These are phyloP conservation scores for Micrasema longulum DNA, from an alignment of 1,140 invertebrate genomes.

Conservation along the genomic window DNA sequence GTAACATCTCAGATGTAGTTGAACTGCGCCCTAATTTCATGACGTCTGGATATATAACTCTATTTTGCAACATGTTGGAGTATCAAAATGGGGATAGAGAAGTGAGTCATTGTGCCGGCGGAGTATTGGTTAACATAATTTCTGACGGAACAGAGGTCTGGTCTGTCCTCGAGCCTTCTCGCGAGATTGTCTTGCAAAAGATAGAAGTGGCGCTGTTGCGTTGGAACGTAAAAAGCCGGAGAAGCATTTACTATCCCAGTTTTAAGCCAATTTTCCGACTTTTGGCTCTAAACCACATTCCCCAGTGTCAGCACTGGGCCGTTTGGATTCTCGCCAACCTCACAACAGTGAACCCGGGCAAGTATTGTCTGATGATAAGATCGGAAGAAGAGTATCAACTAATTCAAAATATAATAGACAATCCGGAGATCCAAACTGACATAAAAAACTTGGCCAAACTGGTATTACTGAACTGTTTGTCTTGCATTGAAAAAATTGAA, in stretches of 20 bases:
- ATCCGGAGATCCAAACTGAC: no score
- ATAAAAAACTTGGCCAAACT: no score
- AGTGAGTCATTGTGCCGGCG: slow-evolving; percentile 96
- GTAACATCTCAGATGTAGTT: slow-evolving; percentile 96
- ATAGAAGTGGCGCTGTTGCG: slow-evolving; percentile 86
- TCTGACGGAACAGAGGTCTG: slow-evolving; percentile 90
- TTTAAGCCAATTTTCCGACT: slow-evolving; percentile 92
- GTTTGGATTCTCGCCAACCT: slow-evolving; percentile 98
- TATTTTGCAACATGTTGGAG: slow-evolving; percentile 89
- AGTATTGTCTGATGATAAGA: no score
- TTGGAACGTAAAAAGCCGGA: slow-evolving; percentile 87
- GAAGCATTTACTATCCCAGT: slow-evolving; percentile 97
- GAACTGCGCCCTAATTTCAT: slow-evolving; percentile 86
- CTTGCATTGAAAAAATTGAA: no score
- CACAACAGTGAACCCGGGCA: slow-evolving; percentile 90
- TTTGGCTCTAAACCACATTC: slow-evolving; percentile 83
- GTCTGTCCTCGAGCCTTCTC: slow-evolving; percentile 77
- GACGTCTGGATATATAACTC: slow-evolving; percentile 84
- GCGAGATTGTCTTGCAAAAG: slow-evolving; percentile 79
- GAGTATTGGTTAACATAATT: slow-evolving; percentile 94
- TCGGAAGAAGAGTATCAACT: no score
- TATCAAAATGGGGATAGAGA: slow-evolving; percentile 91
- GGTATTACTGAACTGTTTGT: no score
- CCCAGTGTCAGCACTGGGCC: slow-evolving; percentile 94
- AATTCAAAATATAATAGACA: no score